Base-by-base conservation (phyloP, 2,113 vertebrate species). In the Dipodomys ordii region DNA sequence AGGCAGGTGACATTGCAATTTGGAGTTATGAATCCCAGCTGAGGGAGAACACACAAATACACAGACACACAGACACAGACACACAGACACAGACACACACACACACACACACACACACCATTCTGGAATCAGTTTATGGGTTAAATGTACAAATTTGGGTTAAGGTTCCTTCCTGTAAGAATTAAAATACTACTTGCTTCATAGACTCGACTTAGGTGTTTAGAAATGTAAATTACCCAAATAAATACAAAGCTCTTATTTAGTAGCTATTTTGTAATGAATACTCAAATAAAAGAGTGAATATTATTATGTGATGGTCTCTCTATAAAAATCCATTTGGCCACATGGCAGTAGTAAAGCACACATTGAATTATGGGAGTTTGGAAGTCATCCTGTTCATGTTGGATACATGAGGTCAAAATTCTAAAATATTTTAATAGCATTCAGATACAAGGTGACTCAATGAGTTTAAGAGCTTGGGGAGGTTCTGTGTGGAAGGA, bases 81-180 rank as follows among this genome's bases (percentile, higher is more conserved):
- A 57, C 53, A 13, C 53, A 39, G 39, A 39, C 39, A 39, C 39
- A 39, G 3, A 39, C 4, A 39, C 39, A 6, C 22, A n/a, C 15
- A 57, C 16, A 57, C 16, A 13, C 53, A 57, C 53, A 13, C 53
- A 53, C 53, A 13, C 16, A 57, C 0, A 16, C 1, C 27, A 19
- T 2, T 77, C 53, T 81, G 30, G 12, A 28, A 77, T 81, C 13
- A 25, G 12, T 67, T 79, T 71, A 49, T 53, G n/a, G 30, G 49
- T 71, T 89, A 71, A 67, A 80, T 76, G 83, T 13, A 57, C 18
- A 90, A 30, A 25, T 87, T 83, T 83, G 44, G 73, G 18, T 87
- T 81, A 71, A 87, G 30, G 8, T 85, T 87, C 71, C 44, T 7
- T 64, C 53, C 22, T 60, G 28, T 93, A 22, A n/a, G 35, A 68